These are phyloP conservation scores for Dipus sagitta DNA, from an alignment of 2,797 vertebrate genomes.

Conservation along the genomic window DNA sequence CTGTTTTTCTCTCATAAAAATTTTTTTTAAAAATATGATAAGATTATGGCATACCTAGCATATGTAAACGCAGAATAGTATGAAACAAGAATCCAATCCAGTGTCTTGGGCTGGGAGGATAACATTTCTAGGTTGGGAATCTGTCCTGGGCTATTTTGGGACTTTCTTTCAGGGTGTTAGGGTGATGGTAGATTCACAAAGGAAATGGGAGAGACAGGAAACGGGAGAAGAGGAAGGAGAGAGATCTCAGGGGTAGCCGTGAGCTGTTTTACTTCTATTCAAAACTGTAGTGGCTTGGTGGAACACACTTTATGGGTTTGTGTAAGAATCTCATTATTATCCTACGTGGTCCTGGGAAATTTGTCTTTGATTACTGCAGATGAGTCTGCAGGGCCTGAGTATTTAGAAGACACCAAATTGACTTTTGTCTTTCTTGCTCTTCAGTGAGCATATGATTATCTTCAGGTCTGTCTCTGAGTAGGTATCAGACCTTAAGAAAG, in stretches of 20 bases:
- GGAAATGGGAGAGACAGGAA: background rate
- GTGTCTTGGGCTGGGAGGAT: too few relatives aligned
- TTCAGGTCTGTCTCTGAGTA: background rate
- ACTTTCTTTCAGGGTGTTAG: background rate
- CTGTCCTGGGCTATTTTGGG: background rate
- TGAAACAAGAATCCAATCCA: background rate
- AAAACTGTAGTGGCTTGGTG: background rate
- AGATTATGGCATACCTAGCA: background rate
- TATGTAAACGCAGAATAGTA: background rate
- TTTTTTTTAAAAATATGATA: background rate
- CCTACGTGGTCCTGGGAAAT: background rate
- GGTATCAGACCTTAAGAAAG: slow-evolving; percentile 22
- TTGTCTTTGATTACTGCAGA: background rate
- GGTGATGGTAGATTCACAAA: background rate
- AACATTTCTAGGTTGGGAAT: background rate
- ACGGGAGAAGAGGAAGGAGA: background rate
- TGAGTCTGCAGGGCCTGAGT: background rate
- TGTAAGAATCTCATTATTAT: background rate
- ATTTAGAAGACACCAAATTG: background rate
- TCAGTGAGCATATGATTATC: background rate
- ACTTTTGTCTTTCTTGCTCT: slow-evolving; percentile 7
- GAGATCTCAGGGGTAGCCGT: background rate
- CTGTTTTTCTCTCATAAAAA: too few relatives aligned
- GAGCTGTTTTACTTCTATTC: background rate
- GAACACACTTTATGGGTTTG: background rate